Conservation (phyloP, 2,113 vertebrate species). For the Macrotis lagotis region DNA sequence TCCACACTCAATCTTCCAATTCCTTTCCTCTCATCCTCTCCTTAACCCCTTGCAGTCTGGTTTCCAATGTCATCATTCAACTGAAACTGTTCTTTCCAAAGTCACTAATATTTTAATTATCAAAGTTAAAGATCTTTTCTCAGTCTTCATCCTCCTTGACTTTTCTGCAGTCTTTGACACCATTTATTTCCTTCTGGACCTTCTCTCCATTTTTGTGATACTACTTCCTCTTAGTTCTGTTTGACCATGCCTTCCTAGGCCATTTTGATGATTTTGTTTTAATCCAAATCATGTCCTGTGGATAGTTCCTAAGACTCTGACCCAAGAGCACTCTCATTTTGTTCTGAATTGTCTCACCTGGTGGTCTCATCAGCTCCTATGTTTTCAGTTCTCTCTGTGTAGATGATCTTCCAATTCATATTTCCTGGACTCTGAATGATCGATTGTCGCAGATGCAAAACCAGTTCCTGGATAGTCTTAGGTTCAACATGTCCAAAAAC, state of each 20-base stretch:
- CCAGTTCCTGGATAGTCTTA: too few relatives aligned
- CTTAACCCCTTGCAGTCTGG: neutral
- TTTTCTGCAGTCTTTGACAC: neutral
- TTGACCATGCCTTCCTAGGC: neutral
- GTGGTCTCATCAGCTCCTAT: neutral
- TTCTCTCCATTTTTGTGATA: neutral
- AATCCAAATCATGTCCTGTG: too few relatives aligned
- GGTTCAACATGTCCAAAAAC: too few relatives aligned
- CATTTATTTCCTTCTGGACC: neutral
- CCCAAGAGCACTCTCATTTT: too few relatives aligned
- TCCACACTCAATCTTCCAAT: neutral
- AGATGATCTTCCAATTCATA: neutral
- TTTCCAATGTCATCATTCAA: neutral
- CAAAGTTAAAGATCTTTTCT: neutral
- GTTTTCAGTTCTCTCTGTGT: neutral
- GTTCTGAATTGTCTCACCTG: too few relatives aligned
- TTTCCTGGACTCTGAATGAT: too few relatives aligned
- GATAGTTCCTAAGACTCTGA: too few relatives aligned
- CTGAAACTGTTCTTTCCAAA: neutral
- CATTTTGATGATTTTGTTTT: too few relatives aligned
- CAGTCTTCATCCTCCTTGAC: neutral
- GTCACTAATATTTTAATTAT: neutral
- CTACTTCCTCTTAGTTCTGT: neutral
- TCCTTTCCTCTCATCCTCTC: neutral
- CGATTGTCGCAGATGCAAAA: too few relatives aligned